A percentile compares a stretch with the other conserved stretches of the same genome.
phyloP scores from a whole-genome alignment of 1,140 invertebrate species.

The Ditylenchus dipsaci region DNA sequence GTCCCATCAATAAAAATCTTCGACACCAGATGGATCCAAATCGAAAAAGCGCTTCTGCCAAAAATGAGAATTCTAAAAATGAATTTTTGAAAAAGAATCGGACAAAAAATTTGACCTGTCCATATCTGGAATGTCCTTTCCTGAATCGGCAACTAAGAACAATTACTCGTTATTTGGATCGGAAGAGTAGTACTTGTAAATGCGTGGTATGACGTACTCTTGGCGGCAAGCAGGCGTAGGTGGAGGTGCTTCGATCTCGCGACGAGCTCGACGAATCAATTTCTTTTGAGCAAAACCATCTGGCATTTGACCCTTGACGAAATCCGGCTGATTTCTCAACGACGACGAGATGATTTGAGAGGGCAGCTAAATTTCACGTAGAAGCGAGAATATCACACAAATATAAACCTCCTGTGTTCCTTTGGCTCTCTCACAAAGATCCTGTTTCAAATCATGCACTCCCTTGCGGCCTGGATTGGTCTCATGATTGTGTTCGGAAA shows the following conservation, averaged over 20 bases:
- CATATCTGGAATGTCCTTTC: background rate
- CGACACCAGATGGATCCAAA: background rate
- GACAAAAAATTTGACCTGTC: no score
- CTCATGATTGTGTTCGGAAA: no score
- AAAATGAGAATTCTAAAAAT: no score
- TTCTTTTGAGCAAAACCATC: no score
- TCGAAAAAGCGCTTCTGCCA: background rate
- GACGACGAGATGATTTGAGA: background rate
- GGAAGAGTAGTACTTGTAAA: background rate
- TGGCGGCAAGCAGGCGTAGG: background rate
- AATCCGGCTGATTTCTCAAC: background rate
- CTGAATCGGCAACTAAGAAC: background rate
- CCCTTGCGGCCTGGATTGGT: no score
- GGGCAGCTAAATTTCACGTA: background rate
- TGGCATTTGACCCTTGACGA: background rate
- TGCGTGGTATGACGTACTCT: background rate
- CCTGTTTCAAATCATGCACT: no score
- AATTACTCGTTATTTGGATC: background rate
- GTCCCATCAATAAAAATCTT: background rate
- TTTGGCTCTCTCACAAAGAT: background rate
- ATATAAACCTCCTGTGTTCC: background rate
- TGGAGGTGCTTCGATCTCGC: background rate
- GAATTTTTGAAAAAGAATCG: no score
- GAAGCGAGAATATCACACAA: background rate
- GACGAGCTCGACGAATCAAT: background rate